phyloP scores from a whole-genome alignment of 2,113 vertebrate species.

The Tachycineta bicolor region DNA sequence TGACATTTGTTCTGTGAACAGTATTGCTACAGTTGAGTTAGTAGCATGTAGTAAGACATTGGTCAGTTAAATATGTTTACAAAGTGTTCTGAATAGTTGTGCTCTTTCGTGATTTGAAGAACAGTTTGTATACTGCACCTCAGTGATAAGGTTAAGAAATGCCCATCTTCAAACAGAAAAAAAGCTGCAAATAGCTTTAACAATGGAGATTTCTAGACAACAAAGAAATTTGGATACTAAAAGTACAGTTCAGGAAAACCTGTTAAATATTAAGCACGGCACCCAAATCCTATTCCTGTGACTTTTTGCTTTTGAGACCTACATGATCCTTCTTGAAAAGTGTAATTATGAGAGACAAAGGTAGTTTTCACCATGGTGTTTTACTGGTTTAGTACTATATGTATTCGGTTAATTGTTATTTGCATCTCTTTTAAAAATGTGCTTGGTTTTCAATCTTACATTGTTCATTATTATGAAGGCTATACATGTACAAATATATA shows the following conservation, averaged over 20 bases:
- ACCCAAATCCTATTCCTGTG: background rate
- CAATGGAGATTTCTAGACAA: background rate
- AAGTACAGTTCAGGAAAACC: background rate
- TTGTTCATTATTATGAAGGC: background rate
- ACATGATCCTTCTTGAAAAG: background rate
- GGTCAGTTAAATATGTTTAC: background rate
- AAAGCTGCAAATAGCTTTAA: background rate
- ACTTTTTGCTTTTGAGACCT: background rate
- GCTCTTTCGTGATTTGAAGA: background rate
- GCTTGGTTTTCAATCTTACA: background rate
- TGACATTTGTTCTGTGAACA: background rate
- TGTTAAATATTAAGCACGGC: background rate
- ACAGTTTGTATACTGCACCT: background rate
- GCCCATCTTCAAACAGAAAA: background rate
- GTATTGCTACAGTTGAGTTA: background rate
- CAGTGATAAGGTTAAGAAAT: background rate
- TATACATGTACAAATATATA: background rate
- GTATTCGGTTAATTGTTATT: background rate
- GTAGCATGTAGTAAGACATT: background rate
- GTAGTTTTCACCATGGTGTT: background rate
- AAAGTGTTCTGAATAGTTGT: background rate
- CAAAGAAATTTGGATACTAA: background rate
- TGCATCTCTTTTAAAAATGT: slow-evolving; percentile 5
- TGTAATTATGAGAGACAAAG: background rate
- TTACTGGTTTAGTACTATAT: background rate